Evolutionary conservation across 2,797 vertebrate species (phyloP).

Genomic region (Babyrousa celebensis): DNA sequence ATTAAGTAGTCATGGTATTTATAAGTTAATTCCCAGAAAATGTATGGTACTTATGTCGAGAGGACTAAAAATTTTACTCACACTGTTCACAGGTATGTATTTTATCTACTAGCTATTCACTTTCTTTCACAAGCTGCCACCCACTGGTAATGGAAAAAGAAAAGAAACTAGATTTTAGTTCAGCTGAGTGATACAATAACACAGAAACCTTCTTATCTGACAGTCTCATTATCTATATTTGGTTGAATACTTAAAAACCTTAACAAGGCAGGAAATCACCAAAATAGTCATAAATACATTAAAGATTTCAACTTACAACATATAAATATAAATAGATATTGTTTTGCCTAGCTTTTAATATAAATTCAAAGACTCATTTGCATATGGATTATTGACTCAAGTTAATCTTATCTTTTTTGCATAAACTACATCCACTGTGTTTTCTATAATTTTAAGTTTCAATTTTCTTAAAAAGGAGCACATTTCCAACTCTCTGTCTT

Average conservation of each 20-base stretch:
- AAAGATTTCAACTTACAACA: slow-evolving; percentile 47
- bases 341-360: slow-evolving; percentile 20
- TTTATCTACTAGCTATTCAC: not conserved
- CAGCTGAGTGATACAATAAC: not conserved
- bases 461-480: slow-evolving; percentile 48
- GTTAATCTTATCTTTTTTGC: slow-evolving; percentile 20
- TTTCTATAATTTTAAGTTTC: slow-evolving; percentile 14
- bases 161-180: slow-evolving; percentile 53
- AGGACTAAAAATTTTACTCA: not conserved
- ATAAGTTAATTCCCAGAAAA: not conserved
- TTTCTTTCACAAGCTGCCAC: slow-evolving; percentile 34
- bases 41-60: not conserved
- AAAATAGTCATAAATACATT: slow-evolving; percentile 12
- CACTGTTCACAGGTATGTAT: not conserved
- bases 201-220: not conserved
- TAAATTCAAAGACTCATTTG: slow-evolving; percentile 50
- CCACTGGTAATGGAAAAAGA: slow-evolving; percentile 27
- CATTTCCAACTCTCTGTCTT: slow-evolving; percentile 58
- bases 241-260: slow-evolving; percentile 38
- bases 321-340: not conserved
- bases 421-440: not conserved
- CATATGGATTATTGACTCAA: slow-evolving; percentile 4
- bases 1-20: not conserved
- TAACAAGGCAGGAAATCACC: slow-evolving; percentile 15
- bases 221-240: slow-evolving; percentile 31